These are phyloP conservation scores for Tortricodes alternella DNA, from an alignment of 2,888 invertebrate species.

Conservation along the genomic window DNA sequence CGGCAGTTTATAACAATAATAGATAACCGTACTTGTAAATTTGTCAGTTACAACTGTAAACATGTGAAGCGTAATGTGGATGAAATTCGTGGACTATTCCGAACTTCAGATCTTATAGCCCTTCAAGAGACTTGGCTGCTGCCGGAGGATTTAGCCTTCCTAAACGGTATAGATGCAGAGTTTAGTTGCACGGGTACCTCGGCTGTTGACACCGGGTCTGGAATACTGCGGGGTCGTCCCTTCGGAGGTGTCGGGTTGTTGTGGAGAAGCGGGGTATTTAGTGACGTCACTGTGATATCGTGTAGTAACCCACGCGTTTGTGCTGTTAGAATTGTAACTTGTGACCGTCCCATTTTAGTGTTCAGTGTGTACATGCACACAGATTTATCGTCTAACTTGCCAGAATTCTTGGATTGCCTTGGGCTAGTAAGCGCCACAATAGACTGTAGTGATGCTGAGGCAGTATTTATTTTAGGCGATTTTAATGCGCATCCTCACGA, in stretches of 20 bases:
- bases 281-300: constrained; percentile 2
- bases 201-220: constrained; percentile 33
- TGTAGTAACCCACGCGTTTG: constrained; percentile 7
- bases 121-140: constrained; percentile 21
- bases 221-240: constrained; percentile 29
- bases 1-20: no score
- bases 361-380: background rate
- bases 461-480: no score
- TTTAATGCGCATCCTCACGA: no score
- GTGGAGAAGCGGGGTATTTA: constrained; percentile 32
- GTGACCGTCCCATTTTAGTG: background rate
- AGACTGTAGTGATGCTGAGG: background rate
- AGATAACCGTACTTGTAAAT: no score
- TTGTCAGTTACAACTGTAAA: no score
- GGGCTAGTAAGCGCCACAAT: constrained; percentile 16
- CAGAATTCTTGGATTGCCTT: constrained; percentile 7
- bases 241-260: constrained; percentile 36
- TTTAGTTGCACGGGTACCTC: constrained; percentile 35
- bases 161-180: constrained; percentile 29
- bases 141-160: constrained; percentile 32
- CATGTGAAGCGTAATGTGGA: no score
- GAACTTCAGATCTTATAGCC: background rate
- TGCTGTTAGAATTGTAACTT: constrained; percentile 5
- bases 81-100: no score
- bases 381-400: background rate